These are phyloP conservation scores for Archocentrus centrarchus DNA, from an alignment of 2,113 vertebrate species.

Conservation along the genomic window DNA sequence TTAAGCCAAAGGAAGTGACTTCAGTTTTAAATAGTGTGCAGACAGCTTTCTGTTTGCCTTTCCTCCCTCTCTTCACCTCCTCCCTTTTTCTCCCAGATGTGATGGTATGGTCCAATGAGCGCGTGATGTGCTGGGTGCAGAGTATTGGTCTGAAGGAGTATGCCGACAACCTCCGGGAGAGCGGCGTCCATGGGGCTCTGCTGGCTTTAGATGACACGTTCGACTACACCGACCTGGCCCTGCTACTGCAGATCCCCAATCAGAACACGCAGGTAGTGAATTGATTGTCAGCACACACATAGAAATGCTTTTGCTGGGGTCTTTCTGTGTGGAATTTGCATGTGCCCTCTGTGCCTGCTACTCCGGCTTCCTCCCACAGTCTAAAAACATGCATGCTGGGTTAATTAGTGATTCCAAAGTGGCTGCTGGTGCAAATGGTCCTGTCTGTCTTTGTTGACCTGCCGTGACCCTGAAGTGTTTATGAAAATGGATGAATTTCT, in stretches of 20 bases:
- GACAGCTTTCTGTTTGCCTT: constrained; percentile 15
- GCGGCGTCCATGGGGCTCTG: constrained; percentile 91
- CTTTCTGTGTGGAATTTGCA: neutral
- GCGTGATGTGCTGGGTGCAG: constrained; percentile 94
- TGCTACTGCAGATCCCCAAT: constrained; percentile 93
- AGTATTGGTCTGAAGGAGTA: constrained; percentile 91
- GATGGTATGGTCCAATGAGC: constrained; percentile 96
- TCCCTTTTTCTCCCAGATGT: constrained; percentile 80
- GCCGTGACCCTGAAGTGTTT: neutral
- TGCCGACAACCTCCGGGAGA: constrained; percentile 90
- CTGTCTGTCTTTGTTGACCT: neutral
- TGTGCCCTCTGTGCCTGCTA: neutral
- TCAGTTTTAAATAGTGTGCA: neutral
- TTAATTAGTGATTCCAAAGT: neutral
- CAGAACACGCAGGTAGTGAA: constrained; percentile 88
- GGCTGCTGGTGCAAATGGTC: neutral
- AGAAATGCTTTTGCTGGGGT: neutral
- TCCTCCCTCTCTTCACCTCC: neutral
- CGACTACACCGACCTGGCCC: constrained; percentile 90
- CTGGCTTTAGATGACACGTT: constrained; percentile 93
- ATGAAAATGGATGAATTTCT: neutral
- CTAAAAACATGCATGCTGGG: neutral
- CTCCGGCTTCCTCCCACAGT: neutral
- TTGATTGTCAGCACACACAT: neutral
- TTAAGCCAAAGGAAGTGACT: constrained; percentile 6